phyloP scores from a whole-genome alignment of 2,113 vertebrate species.

The Nerophis lumbriciformis region DNA sequence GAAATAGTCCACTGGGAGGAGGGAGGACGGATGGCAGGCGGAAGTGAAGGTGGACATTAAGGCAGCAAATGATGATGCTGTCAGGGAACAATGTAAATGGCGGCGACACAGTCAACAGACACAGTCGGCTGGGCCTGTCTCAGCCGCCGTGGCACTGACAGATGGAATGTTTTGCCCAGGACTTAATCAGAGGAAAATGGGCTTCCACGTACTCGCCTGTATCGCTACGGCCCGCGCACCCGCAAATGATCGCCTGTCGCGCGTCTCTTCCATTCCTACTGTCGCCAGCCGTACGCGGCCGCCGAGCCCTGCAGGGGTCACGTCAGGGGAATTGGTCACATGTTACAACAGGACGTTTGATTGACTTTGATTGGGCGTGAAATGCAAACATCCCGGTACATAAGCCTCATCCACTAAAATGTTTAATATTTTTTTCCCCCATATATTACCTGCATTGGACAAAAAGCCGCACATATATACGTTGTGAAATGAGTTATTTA shows the following conservation, averaged over 20 bases:
- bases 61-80: slow-evolving; percentile 75
- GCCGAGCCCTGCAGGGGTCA: slow-evolving; percentile 64
- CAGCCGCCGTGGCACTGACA: slow-evolving; percentile 87
- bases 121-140: slow-evolving; percentile 81
- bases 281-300: slow-evolving; percentile 53
- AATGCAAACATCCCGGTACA: slow-evolving; percentile 1
- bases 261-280: slow-evolving; percentile 53
- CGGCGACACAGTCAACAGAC: slow-evolving; percentile 88
- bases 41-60: slow-evolving; percentile 61
- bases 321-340: slow-evolving; percentile 53
- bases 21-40: slow-evolving; percentile 50
- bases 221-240: slow-evolving; percentile 78
- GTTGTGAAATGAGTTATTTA: no score
- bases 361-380: slow-evolving; percentile 31
- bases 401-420: no score
- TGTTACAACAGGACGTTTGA: slow-evolving; percentile 38
- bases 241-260: slow-evolving; percentile 80
- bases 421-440: no score
- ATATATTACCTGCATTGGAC: no score
- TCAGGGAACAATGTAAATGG: slow-evolving; percentile 88
- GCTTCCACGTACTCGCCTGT: slow-evolving; percentile 85
- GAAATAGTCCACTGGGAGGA: slow-evolving; percentile 63
- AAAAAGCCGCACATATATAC: no score
- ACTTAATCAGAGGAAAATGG: slow-evolving; percentile 95
- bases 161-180: slow-evolving; percentile 92